A percentile compares a stretch with the other conserved stretches of the same genome.
phyloP scores from a whole-genome alignment of 2,888 invertebrate genomes.

The Rhodophaea formosa region DNA sequence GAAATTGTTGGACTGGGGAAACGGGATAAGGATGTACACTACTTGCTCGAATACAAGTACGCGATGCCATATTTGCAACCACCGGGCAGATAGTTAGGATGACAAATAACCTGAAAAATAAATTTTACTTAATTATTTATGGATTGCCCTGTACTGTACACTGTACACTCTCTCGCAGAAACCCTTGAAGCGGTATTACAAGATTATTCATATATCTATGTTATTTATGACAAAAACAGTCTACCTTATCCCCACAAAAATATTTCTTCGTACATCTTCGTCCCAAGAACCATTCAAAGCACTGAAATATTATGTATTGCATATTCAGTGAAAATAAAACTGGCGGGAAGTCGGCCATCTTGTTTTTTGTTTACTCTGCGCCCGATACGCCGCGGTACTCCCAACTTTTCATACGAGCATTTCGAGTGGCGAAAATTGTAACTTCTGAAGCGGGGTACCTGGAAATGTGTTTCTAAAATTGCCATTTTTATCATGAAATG shows the following conservation, averaged over 20 bases:
- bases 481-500: neutral
- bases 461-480: slow-evolving; percentile 2
- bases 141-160: too few species aligned
- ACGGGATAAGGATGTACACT: too few species aligned
- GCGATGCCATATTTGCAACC: too few species aligned
- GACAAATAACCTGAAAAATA: too few species aligned
- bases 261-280: slow-evolving; percentile 17
- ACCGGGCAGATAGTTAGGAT: too few species aligned
- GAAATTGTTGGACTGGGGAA: too few species aligned
- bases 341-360: slow-evolving; percentile 47
- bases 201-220: too few species aligned
- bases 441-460: neutral
- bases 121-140: too few species aligned
- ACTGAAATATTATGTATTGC: slow-evolving; percentile 57
- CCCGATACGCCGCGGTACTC: slow-evolving; percentile 18
- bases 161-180: too few species aligned
- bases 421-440: slow-evolving; percentile 10
- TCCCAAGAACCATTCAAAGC: slow-evolving; percentile 30
- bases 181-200: too few species aligned
- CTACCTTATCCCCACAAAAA: slow-evolving; percentile 27
- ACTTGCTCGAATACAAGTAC: too few species aligned
- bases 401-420: slow-evolving; percentile 13
- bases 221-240: too few species aligned
- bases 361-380: slow-evolving; percentile 29
- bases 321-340: slow-evolving; percentile 59